Conservation (phyloP, 2,888 invertebrate genomes). For the Agriopis aurantiaria region DNA sequence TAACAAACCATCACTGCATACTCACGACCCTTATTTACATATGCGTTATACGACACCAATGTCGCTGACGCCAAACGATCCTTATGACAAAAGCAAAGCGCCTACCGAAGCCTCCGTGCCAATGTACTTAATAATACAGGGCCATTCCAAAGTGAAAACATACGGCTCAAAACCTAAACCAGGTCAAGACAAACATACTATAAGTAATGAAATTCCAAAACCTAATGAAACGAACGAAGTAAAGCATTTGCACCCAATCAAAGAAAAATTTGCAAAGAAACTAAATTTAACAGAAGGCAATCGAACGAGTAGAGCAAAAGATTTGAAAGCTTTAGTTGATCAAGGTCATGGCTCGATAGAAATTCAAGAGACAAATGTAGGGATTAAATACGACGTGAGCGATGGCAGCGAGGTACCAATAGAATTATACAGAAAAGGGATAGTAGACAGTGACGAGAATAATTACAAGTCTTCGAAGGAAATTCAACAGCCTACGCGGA, state of each 20-base stretch:
- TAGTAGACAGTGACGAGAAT: constrained; percentile 85
- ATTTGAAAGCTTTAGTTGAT: constrained; percentile 73
- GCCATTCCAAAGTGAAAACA: constrained; percentile 94
- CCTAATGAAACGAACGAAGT: constrained; percentile 83
- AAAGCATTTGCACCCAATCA: constrained; percentile 85
- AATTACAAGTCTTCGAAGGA: constrained; percentile 59
- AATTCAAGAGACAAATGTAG: constrained; percentile 86
- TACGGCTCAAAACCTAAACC: constrained; percentile 88
- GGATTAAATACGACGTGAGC: constrained; percentile 86
- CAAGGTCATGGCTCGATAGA: constrained; percentile 81
- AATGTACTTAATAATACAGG: constrained; percentile 93
- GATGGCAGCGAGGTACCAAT: constrained; percentile 82
- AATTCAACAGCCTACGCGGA: constrained; percentile 53
- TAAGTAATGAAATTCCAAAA: constrained; percentile 83
- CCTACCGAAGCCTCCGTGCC: constrained; percentile 85
- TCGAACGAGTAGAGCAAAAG: constrained; percentile 69
- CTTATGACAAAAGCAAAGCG: constrained; percentile 56
- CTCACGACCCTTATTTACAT: constrained; percentile 77
- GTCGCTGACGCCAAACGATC: constrained; percentile 80
- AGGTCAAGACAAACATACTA: constrained; percentile 68
- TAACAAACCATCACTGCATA: constrained; percentile 59
- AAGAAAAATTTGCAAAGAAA: constrained; percentile 69
- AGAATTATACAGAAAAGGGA: constrained; percentile 87
- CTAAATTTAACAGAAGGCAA: constrained; percentile 58
- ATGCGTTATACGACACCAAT: constrained; percentile 82